Percentiles rank a stretch among this genome's conserved stretches.
These are phyloP conservation scores for Pelmatolapia mariae DNA, from an alignment of 2,113 vertebrate genomes.

Conservation along the genomic window DNA sequence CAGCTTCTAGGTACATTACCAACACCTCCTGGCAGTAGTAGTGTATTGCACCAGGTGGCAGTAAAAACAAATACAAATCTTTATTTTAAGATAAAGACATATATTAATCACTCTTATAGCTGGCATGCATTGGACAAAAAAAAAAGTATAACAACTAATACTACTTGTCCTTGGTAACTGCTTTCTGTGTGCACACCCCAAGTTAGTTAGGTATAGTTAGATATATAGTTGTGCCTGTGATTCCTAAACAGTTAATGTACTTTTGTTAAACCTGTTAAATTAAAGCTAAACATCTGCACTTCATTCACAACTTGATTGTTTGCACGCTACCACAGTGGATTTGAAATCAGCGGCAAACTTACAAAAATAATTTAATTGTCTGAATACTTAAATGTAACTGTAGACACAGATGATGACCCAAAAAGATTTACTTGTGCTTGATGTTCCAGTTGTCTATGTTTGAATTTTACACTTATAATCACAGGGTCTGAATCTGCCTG, in stretches of 20 bases:
- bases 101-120: not conserved
- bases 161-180: not conserved
- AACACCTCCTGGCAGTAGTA: not conserved
- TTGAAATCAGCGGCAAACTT: not conserved
- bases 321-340: not conserved
- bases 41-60: not conserved
- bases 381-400: not conserved
- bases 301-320: not conserved
- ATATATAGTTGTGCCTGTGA: not conserved
- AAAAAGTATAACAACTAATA: not conserved
- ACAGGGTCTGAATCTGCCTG: not conserved
- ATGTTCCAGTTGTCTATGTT: not conserved
- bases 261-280: not conserved
- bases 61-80: not conserved
- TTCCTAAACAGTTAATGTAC: not conserved
- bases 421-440: not conserved
- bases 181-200: not conserved
- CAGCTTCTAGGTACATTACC: not conserved
- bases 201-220: not conserved
- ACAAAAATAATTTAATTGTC: rapidly evolving
- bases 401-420: not conserved
- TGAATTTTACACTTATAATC: not conserved
- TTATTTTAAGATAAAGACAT: not conserved
- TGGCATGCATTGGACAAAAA: not conserved
- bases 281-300: not conserved